Evolutionary conservation across 2,797 vertebrate species (phyloP).

Genomic region (Nothura maculosa): DNA sequence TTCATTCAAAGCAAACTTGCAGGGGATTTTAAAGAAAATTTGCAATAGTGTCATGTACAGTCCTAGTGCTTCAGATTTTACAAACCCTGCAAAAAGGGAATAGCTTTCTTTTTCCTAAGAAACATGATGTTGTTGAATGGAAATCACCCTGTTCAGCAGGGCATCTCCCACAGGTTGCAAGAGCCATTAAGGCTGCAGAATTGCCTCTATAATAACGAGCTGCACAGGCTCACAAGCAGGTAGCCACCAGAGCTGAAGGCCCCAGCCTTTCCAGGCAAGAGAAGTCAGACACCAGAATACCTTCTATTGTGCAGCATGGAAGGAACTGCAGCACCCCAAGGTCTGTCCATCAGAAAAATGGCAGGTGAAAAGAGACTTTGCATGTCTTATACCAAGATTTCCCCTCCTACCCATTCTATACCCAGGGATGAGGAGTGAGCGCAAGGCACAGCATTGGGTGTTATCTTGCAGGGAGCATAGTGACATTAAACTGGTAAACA

Average conservation of each 20-base stretch:
- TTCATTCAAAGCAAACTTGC: neutral
- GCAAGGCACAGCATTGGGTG: neutral
- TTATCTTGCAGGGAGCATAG: neutral
- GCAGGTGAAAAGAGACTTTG: neutral
- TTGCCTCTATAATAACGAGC: rapidly evolving
- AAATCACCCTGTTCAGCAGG: neutral
- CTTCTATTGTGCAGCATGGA: neutral
- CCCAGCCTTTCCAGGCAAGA: neutral
- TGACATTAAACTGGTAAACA: rapidly evolving
- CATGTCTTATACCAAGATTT: neutral
- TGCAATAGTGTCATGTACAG: neutral
- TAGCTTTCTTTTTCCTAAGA: neutral
- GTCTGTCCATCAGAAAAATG: neutral
- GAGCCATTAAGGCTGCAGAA: neutral
- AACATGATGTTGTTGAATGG: neutral
- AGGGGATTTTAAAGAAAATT: neutral
- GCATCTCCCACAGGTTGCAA: neutral
- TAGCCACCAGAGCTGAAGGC: neutral
- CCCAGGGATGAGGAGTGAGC: too few species aligned
- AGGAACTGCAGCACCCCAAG: rapidly evolving
- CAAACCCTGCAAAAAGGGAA: neutral
- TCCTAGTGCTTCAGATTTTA: neutral
- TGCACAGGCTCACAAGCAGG: neutral
- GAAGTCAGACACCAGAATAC: neutral
- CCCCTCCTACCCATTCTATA: neutral